phyloP scores from a whole-genome alignment of 2,797 vertebrate species.

The Channallabes apus region DNA sequence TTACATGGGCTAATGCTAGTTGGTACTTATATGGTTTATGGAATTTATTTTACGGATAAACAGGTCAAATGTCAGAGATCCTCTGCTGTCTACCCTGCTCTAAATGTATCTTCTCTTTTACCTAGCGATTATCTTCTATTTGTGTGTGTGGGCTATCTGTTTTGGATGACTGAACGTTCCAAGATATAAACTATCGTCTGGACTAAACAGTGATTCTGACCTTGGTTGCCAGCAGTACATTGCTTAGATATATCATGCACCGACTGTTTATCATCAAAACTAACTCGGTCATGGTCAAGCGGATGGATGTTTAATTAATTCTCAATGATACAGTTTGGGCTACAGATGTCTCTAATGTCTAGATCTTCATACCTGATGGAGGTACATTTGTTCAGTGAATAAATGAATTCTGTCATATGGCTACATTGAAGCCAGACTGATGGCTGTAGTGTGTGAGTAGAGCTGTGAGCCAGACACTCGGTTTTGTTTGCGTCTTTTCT shows the following conservation, averaged over 20 bases:
- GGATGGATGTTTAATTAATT: neutral
- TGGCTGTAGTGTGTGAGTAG: slow-evolving; percentile 34
- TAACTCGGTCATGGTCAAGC: neutral
- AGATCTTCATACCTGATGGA: neutral
- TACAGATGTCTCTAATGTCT: neutral
- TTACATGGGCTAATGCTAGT: neutral
- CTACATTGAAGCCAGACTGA: neutral
- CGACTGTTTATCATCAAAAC: neutral
- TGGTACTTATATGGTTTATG: neutral
- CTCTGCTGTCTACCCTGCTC: neutral
- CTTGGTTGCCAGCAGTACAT: neutral
- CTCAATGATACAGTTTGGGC: neutral
- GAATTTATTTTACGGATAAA: neutral
- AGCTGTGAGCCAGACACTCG: slow-evolving; percentile 58
- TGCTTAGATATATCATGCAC: neutral
- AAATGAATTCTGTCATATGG: neutral
- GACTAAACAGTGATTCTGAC: neutral
- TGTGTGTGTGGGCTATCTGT: neutral
- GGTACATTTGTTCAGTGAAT: neutral
- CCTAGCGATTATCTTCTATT: no score
- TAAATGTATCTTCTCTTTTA: neutral
- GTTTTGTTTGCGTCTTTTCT: slow-evolving; percentile 61
- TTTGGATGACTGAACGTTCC: no score
- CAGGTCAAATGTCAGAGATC: neutral
- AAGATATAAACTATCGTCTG: no score